Evolutionary conservation across 2,888 invertebrate genomes (phyloP), one percentile per base, ranked within the genome.

Genomic region (Apotomis turbidana): DNA sequence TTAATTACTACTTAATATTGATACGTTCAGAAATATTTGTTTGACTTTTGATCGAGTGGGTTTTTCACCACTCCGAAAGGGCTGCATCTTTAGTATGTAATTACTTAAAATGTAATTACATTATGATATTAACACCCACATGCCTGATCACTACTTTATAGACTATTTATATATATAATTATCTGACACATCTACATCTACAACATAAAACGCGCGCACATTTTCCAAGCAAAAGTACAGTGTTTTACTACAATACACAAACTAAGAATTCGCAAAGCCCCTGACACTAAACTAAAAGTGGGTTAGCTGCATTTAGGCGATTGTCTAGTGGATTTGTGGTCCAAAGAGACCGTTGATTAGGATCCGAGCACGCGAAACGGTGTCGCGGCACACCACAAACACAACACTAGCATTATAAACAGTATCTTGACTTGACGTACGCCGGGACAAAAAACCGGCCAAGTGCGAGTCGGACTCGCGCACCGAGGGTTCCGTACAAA

Each of bases 301-400:
- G 61, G 38, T 71, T 67, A 61, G 61, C 12, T 67, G 57, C 60
- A 57, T 71, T 60, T 58, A 66, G 52, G 51, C 58, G 41, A 59
- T 64, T 38, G 44, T 61, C 57, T 62, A 44, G 67, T 62, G 41
- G 61, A 71, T 71, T 67, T 68, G 67, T 62, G 61, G 66, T 68
- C 59, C n/a, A 58, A 61, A 61, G 62, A 52, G 61, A 51, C 57
- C 51, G 55, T 51, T 55, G 61, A 71, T 71, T 71, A 68, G 36
- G 51, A 71, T 71, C 61, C 49, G 38, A 62, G 58, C 71, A 61
- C 67, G 67, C 54, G 60, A 66, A 70, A 64, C 64, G 49, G 66
- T 66, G 71, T 61, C 66, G 60, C 60, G 60, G 46, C 58, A 46
- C 44, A 58, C 57, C 52, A 70, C 70, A 52, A 13, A 8, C 27